Conservation (phyloP, 2,797 vertebrate genomes). For the Todus mexicanus region DNA sequence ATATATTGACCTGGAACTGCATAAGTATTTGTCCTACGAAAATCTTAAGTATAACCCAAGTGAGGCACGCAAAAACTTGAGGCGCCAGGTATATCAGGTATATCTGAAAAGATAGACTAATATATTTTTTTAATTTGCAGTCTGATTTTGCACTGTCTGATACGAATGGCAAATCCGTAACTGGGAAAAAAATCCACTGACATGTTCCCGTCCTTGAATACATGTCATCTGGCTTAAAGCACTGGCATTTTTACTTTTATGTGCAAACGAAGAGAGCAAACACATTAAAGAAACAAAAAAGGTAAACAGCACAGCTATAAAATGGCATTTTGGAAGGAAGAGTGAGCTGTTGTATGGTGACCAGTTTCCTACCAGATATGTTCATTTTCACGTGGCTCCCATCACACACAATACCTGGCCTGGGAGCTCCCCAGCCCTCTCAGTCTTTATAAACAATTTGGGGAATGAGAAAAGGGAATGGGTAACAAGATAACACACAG, state of each 20-base stretch:
- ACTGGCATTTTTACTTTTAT: neutral
- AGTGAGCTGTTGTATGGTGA: neutral
- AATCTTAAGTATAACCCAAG: neutral
- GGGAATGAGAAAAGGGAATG: neutral
- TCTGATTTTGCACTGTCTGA: neutral
- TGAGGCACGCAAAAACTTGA: fast-evolving
- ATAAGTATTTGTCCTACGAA: neutral
- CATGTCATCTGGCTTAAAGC: neutral
- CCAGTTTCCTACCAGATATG: neutral
- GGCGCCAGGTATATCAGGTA: neutral
- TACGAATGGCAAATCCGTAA: neutral
- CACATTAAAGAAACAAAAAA: neutral
- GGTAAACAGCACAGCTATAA: neutral
- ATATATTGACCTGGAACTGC: neutral
- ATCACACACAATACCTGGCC: neutral
- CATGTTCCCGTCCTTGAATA: neutral
- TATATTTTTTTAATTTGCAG: neutral
- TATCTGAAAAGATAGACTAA: neutral
- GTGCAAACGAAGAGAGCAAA: neutral
- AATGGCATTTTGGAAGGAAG: neutral
- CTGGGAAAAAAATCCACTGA: neutral
- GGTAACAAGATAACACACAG: neutral
- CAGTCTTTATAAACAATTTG: neutral
- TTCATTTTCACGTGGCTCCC: neutral
- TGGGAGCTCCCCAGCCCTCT: neutral